Percentiles rank a stretch among this genome's conserved stretches.
Conservation (phyloP, 1,140 invertebrate species). For the Dolichoris vasculosae region DNA sequence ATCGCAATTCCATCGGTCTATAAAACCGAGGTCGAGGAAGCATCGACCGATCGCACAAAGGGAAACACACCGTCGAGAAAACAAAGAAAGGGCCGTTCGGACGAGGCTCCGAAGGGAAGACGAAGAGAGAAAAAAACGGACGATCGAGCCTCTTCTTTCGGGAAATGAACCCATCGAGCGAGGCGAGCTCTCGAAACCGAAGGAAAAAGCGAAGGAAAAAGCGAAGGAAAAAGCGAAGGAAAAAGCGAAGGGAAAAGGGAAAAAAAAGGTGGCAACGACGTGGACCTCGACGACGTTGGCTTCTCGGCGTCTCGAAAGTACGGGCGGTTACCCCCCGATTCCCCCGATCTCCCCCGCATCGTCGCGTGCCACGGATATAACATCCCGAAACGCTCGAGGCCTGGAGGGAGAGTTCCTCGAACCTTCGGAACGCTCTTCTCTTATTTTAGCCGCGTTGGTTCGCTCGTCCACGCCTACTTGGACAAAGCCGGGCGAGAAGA, state of each 20-base stretch:
- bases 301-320: constrained; percentile 1
- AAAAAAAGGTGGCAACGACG: not conserved
- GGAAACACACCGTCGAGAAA: no score
- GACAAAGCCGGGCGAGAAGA: constrained; percentile 13
- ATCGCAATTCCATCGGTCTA: not conserved
- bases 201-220: constrained; percentile 22
- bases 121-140: no score
- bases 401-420: constrained; percentile 35
- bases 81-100: no score
- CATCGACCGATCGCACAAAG: not conserved
- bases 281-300: not conserved
- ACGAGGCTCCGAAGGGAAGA: no score
- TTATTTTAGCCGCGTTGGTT: constrained; percentile 17
- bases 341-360: not conserved
- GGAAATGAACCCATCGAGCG: not conserved
- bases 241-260: constrained; percentile 47
- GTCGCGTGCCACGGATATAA: constrained; percentile 29
- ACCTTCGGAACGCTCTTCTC: constrained; percentile 40
- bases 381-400: not conserved
- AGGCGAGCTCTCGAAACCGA: no score
- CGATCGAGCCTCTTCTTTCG: not conserved
- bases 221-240: not conserved
- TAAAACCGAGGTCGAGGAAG: not conserved
- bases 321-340: not conserved
- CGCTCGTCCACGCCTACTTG: constrained; percentile 2